Base-by-base conservation (phyloP, 1,140 invertebrate genomes). In the Bombus superbus region DNA sequence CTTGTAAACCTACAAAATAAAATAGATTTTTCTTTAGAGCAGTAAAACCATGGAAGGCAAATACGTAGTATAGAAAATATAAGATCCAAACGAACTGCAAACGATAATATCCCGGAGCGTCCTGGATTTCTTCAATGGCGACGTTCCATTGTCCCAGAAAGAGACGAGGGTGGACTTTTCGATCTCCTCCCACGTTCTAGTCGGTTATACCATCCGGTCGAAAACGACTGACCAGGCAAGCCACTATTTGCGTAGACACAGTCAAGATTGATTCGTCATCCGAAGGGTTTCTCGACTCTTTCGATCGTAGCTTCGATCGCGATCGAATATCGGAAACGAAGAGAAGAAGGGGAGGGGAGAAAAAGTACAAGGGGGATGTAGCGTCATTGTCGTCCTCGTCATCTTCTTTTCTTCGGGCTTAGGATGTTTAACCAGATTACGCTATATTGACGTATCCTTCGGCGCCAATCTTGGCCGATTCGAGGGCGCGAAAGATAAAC, bases 351-450 rank as follows among this genome's bases (percentile, higher is more conserved):
- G 44, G 8, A 25, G 4, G 4, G 32, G 42, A n/a, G 38, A 15
- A 10, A 25, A n/a, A 62, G 38, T 22, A 38, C 25, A 66, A 68
- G 40, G 11, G 42, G 42, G 25, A 82, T 57, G 57, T 25, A 35
- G 22, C 57, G 32, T n/a, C 32, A 42, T 64, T 64, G 81, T 68
- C 81, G 15, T 69, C 62, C 28, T 59, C 42, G 59, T 66, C 72
- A 42, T 53, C 42, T n/a, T 42, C 32, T 66, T 80, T 40, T 72
- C 32, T 44, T 42, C 66, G 5, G 38, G 79, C 66, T 81, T 44
- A 59, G 68, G 38, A 71, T 59, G 47, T 81, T 81, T 72, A 81
- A 81, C 79, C 35, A 72, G 79, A 81, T 80, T 69, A 80, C 62
- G 42, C 25, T 69, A 28, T 69, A 80, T 80, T 75, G 81, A 57